phyloP scores from a whole-genome alignment of 1,140 invertebrate species.

The Diorhabda sublineata region DNA sequence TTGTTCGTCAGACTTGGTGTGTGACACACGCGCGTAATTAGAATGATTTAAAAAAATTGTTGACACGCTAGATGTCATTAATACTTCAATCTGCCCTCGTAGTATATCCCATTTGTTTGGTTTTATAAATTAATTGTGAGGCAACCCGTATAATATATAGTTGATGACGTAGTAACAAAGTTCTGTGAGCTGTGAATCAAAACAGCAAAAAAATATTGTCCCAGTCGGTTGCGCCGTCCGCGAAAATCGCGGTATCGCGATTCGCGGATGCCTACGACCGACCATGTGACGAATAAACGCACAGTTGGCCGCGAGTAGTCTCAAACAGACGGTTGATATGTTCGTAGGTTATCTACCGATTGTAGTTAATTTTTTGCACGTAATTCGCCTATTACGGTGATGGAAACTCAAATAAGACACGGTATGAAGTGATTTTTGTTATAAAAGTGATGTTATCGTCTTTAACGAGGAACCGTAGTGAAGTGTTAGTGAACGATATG shows the following conservation, averaged over 20 bases:
- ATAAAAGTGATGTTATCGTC: slow-evolving; percentile 5
- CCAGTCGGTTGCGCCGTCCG: neutral
- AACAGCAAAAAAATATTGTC: neutral
- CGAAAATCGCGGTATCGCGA: slow-evolving; percentile 4
- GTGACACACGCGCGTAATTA: no score
- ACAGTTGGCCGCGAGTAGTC: slow-evolving; percentile 19
- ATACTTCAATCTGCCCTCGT: no score
- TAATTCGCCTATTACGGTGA: neutral
- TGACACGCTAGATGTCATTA: no score
- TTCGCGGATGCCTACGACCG: neutral
- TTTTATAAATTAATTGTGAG: neutral
- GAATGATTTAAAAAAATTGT: no score
- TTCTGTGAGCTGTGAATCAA: neutral
- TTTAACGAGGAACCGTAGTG: neutral
- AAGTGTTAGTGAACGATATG: slow-evolving; percentile 11
- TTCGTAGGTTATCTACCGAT: slow-evolving; percentile 4
- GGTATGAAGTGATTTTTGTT: neutral
- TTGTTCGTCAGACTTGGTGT: no score
- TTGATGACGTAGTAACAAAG: no score
- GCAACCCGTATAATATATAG: neutral
- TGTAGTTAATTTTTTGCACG: neutral
- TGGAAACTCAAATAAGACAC: neutral
- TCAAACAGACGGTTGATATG: neutral
- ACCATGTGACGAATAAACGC: slow-evolving; percentile 10
- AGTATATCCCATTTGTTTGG: no score